Conservation (phyloP, 2,113 vertebrate species). For the Cephalophus harveyi region DNA sequence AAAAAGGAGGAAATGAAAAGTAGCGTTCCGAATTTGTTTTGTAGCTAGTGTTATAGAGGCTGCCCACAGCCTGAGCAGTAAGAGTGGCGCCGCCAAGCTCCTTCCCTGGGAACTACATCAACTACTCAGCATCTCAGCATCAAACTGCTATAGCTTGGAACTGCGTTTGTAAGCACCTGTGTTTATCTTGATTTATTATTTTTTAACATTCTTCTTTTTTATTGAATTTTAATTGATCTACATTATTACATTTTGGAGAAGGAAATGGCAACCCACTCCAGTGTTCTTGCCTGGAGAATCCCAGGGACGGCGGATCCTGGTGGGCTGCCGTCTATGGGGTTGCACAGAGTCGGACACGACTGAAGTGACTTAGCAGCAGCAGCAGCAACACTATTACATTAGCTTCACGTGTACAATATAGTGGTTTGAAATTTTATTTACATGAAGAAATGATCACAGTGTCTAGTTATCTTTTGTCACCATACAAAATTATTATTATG, state of each 20-base stretch:
- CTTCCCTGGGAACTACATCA: not conserved
- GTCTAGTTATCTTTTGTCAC: not conserved
- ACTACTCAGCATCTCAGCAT: not conserved
- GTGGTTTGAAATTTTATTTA: not conserved
- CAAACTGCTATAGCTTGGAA: not conserved
- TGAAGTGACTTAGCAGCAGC: too few species aligned
- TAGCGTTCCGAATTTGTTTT: not conserved
- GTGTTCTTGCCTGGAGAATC: too few species aligned
- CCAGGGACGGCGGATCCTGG: too few species aligned
- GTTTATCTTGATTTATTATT: not conserved
- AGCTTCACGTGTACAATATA: not conserved
- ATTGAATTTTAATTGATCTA: not conserved
- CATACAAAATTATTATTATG: not conserved
- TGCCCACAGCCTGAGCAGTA: not conserved
- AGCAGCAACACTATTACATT: not conserved
- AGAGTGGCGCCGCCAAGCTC: not conserved
- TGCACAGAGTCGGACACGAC: too few species aligned
- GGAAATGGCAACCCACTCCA: too few species aligned
- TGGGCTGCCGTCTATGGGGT: too few species aligned
- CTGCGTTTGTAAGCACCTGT: not conserved
- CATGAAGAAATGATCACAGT: not conserved
- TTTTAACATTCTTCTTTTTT: not conserved
- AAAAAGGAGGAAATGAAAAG: not conserved
- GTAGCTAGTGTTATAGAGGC: not conserved
- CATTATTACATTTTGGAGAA: too few species aligned